phyloP scores from a whole-genome alignment of 2,797 vertebrate species.

The Cyprinodon diabolis region DNA sequence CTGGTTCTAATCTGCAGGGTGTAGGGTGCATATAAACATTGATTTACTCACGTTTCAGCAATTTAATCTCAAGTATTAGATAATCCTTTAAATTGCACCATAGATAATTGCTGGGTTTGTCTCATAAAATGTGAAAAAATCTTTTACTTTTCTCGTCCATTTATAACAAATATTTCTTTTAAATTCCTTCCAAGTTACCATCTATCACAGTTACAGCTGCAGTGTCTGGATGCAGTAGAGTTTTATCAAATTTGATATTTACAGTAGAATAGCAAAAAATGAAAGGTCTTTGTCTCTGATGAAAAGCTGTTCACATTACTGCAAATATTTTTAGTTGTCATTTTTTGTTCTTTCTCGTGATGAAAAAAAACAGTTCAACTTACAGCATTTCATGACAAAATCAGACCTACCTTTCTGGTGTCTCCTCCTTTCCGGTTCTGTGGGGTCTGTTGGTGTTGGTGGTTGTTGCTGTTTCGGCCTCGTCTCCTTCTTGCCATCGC shows the following conservation, averaged over 20 bases:
- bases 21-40: background rate
- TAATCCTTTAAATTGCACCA: background rate
- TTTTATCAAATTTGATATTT: conserved; percentile 4
- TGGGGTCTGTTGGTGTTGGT: conserved; percentile 45
- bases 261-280: conserved; percentile 8
- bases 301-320: conserved; percentile 2
- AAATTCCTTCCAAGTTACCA: background rate
- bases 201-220: background rate
- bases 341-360: background rate
- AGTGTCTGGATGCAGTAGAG: background rate
- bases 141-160: too few species aligned
- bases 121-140: background rate
- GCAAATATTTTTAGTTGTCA: background rate
- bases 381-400: conserved; percentile 5
- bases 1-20: conserved; percentile 16
- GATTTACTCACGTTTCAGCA: background rate
- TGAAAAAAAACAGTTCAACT: background rate
- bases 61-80: background rate
- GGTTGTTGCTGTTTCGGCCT: conserved; percentile 58
- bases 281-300: background rate
- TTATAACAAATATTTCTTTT: background rate
- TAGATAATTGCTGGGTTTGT: too few species aligned
- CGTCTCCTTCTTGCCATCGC: conserved; percentile 79
- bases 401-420: conserved; percentile 51
- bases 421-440: conserved; percentile 44